Evolutionary conservation across 92 coral and sea anemone species (phyloP).

Genomic region (Diadumene lineata): DNA sequence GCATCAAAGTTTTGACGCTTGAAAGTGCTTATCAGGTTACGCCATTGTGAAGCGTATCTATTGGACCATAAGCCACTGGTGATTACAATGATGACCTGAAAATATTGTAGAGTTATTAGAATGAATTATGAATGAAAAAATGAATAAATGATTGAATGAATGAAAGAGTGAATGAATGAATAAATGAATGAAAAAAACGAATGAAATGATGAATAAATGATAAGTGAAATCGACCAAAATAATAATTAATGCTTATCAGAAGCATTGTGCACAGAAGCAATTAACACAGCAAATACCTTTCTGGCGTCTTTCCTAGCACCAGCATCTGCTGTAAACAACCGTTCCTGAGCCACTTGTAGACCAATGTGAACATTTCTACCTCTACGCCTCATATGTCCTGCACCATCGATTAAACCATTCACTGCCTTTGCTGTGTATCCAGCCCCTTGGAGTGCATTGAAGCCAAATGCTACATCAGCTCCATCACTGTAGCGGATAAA

Average conservation of each 20-base stretch:
- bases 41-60: slow-evolving; percentile 21
- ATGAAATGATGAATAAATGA: too few species aligned
- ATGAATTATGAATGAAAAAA: too few species aligned
- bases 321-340: slow-evolving; percentile 16
- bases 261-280: background rate
- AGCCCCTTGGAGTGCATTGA: slow-evolving; percentile 37
- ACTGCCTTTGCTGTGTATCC: slow-evolving; percentile 29
- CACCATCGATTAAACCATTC: slow-evolving; percentile 24
- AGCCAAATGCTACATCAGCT: slow-evolving; percentile 23
- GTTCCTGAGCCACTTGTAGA: slow-evolving; percentile 27
- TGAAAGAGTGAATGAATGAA: too few species aligned
- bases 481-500: slow-evolving; percentile 26
- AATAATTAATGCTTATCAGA: background rate
- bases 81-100: slow-evolving; percentile 33
- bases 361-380: slow-evolving; percentile 17
- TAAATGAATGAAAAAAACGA: too few species aligned
- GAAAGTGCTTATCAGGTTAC: slow-evolving; percentile 8
- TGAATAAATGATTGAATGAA: too few species aligned
- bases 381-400: slow-evolving; percentile 11
- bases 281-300: slow-evolving; percentile 2
- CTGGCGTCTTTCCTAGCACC: slow-evolving; percentile 37
- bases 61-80: slow-evolving; percentile 37
- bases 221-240: too few species aligned
- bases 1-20: slow-evolving; percentile 34
- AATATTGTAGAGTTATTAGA: background rate